Conservation (phyloP, 1,140 invertebrate species). For the Meloidogyne exigua region DNA sequence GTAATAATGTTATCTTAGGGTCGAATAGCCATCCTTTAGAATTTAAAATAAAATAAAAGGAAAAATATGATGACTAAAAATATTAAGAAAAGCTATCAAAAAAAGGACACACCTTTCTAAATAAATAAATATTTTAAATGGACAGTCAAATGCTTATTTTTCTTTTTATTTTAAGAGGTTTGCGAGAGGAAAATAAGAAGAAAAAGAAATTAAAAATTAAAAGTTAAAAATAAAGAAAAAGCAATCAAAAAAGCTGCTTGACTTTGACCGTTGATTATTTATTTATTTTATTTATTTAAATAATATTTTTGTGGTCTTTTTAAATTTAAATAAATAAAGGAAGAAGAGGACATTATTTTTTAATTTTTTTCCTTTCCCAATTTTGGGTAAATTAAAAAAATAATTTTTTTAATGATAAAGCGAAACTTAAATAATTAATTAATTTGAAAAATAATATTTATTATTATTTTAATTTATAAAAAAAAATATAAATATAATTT, state of each 20-base stretch:
- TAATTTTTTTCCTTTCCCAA: background rate
- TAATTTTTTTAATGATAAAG: background rate
- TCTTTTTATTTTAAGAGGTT: background rate
- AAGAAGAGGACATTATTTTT: background rate
- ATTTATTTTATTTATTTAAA: background rate
- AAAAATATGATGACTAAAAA: background rate
- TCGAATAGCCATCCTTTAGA: too few species aligned
- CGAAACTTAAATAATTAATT: too few species aligned
- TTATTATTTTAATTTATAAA: background rate
- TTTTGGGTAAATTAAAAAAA: background rate
- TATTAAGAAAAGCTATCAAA: background rate
- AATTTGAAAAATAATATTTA: background rate
- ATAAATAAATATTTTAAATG: background rate
- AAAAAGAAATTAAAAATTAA: background rate
- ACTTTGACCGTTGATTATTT: background rate
- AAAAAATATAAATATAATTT: too few species aligned
- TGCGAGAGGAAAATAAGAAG: background rate
- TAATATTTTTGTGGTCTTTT: background rate
- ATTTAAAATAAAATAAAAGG: too few species aligned
- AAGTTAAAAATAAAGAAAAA: background rate
- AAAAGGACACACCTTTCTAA: background rate
- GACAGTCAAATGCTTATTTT: slow-evolving; percentile 3
- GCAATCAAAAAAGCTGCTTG: background rate
- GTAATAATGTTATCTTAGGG: too few species aligned
- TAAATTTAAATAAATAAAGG: background rate